Conservation (phyloP, 2,888 invertebrate genomes). For the Ypsolopha sequella region DNA sequence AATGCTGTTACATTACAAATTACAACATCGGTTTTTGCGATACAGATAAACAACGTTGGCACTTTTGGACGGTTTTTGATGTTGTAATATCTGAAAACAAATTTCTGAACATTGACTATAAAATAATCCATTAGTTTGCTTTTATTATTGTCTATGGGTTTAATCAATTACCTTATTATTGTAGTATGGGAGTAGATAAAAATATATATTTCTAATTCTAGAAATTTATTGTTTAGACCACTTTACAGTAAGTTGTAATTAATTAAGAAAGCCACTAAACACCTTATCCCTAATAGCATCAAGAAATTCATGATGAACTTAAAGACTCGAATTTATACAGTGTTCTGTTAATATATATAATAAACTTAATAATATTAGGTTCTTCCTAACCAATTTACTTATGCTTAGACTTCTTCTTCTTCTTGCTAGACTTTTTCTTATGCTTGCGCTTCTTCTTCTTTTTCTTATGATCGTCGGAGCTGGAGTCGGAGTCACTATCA, state of each 20-base stretch:
- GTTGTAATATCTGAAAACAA: too few relatives aligned
- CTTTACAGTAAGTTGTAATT: not conserved
- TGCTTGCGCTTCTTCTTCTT: constrained; percentile 78
- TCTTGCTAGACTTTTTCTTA: constrained; percentile 77
- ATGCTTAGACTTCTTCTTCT: constrained; percentile 76
- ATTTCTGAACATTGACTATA: too few relatives aligned
- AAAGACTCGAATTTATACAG: not conserved
- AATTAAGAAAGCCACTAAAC: not conserved
- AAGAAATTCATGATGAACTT: not conserved
- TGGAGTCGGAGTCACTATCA: constrained; percentile 75
- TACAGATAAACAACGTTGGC: too few relatives aligned
- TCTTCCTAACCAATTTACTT: constrained; percentile 28
- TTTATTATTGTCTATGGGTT: too few relatives aligned
- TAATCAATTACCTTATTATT: too few relatives aligned
- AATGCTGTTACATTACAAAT: too few relatives aligned
- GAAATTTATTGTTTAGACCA: not conserved
- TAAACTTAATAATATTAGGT: not conserved
- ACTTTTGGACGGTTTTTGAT: too few relatives aligned
- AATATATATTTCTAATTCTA: not conserved
- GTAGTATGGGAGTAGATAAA: too few relatives aligned
- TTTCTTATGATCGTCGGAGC: constrained; percentile 75
- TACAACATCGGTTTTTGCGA: too few relatives aligned
- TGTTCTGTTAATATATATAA: not conserved
- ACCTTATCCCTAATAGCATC: not conserved
- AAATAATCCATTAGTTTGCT: too few relatives aligned